Evolutionary conservation across 2,113 vertebrate species (phyloP).

Genomic region (Semnopithecus entellus): DNA sequence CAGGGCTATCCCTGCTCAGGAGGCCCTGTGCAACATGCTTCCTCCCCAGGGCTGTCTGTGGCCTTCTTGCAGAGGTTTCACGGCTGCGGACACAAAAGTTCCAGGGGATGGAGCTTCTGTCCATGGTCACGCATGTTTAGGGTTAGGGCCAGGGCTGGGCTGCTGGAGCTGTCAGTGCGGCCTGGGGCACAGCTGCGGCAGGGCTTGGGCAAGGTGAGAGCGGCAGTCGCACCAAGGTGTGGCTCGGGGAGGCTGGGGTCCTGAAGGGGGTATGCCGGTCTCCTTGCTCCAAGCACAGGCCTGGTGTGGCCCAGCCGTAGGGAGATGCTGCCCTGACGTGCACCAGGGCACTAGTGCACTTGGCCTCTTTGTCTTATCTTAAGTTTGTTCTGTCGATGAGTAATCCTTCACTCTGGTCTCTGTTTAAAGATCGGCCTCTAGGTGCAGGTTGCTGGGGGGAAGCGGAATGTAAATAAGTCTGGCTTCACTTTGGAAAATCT

Average conservation of each 20-base stretch:
- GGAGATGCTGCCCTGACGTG: not conserved
- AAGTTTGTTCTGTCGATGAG: not conserved
- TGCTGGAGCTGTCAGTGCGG: too few species aligned
- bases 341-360: too few species aligned
- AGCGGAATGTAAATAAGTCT: not conserved
- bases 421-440: not conserved
- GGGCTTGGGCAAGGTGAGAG: fast-evolving
- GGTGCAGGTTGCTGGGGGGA: not conserved
- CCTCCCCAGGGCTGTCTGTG: too few species aligned
- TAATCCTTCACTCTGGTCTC: not conserved
- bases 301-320: fast-evolving
- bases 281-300: not conserved
- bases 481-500: constrained; percentile 3
- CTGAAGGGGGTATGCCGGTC: fast-evolving
- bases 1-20: too few species aligned
- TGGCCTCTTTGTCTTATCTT: not conserved
- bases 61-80: not conserved
- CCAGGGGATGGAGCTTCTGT: not conserved
- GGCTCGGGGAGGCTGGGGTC: too few species aligned
- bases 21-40: too few species aligned
- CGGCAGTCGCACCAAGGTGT: fast-evolving
- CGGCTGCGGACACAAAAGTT: not conserved
- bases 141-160: not conserved
- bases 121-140: fast-evolving
- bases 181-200: not conserved